Evolutionary conservation across 2,888 invertebrate species (phyloP), one percentile per base, ranked within the genome.

Genomic region (Lasius fuliginosus): DNA sequence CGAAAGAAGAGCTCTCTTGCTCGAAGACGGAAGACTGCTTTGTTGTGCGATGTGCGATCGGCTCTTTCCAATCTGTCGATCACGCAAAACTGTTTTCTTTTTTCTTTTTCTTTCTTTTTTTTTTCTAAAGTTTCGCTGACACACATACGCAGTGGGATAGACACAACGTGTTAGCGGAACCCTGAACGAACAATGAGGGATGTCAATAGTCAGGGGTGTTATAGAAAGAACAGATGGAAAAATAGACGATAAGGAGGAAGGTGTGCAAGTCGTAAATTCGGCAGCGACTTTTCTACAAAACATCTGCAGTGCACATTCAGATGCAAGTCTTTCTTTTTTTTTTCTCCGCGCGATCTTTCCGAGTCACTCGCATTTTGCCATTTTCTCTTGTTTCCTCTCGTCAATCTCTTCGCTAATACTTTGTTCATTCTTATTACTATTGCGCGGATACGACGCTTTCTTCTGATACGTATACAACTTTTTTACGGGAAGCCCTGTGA

Each of bases 331-430:
- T 60, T 30, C 30, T 3, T 64, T 36, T 33, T 62, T 23, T 18
- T 40, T 11, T 12, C 5, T 42, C 30, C 30, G 65, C 65, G 65
- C 40, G 42, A 67, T 42, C 15, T 56, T 42, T 30, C 4, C 6
- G 23, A 8, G 64, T 69, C 42, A 60, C 23, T 30, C 11, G 46
- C 8, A 11, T 23, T 81, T 81, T 49, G 73, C 76, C 40, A 77
- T 77, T 77, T 42, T 9, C 18, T 69, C 23, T 69, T 60, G 15
- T 71, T 30, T 18, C 46, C 46, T 46, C 23, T 33, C 18, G 18
- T 69, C 49, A 23, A 42, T 53, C n/a, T 69, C 69, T 71, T 71
- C 3, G 46, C 18, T 23, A n/a, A 53, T 58, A 68, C 36, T 79
- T 30, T 42, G 11, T 77, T 69, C 8, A 30, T 53, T 49, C 42